These are phyloP conservation scores for Oscarella lobularis DNA, from an alignment of 37 sponge, comb jelly and placozoan species.

Conservation along the genomic window DNA sequence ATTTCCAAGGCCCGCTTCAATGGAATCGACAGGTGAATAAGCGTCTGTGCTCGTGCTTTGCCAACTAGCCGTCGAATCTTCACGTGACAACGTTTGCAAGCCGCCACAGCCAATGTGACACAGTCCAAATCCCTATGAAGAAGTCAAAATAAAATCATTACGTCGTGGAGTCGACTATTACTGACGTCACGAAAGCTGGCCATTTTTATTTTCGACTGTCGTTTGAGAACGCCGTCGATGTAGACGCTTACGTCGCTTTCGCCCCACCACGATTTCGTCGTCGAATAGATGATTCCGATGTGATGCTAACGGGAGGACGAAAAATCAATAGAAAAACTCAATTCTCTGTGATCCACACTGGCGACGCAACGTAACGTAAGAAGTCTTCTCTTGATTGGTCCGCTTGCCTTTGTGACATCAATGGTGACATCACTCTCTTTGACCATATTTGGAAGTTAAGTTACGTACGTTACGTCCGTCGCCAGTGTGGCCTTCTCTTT, in stretches of 20 bases:
- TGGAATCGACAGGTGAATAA: slow-evolving; percentile 1
- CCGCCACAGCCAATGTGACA: slow-evolving; percentile 10
- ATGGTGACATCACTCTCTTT: too few species aligned
- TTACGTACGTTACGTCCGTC: not conserved
- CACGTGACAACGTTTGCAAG: not conserved
- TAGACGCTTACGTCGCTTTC: slow-evolving; percentile 45
- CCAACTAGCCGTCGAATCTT: not conserved
- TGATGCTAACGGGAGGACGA: slow-evolving; percentile 39
- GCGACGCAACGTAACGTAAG: too few species aligned
- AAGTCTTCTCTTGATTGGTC: too few species aligned
- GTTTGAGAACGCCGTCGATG: slow-evolving; percentile 35
- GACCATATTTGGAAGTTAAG: too few species aligned
- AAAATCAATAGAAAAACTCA: not conserved
- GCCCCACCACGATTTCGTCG: slow-evolving; percentile 13
- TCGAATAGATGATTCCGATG: slow-evolving; percentile 30
- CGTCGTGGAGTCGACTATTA: not conserved
- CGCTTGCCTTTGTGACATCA: too few species aligned
- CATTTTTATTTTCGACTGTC: slow-evolving; percentile 22
- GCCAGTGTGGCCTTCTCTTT: not conserved
- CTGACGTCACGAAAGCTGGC: slow-evolving; percentile 50
- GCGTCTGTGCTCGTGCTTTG: too few species aligned
- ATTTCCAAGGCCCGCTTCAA: not conserved
- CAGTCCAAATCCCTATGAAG: not conserved
- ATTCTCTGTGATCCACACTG: too few species aligned
- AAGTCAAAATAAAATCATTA: not conserved